Conservation (phyloP, 1,140 invertebrate species). For the Paraescarpia echinospica region DNA sequence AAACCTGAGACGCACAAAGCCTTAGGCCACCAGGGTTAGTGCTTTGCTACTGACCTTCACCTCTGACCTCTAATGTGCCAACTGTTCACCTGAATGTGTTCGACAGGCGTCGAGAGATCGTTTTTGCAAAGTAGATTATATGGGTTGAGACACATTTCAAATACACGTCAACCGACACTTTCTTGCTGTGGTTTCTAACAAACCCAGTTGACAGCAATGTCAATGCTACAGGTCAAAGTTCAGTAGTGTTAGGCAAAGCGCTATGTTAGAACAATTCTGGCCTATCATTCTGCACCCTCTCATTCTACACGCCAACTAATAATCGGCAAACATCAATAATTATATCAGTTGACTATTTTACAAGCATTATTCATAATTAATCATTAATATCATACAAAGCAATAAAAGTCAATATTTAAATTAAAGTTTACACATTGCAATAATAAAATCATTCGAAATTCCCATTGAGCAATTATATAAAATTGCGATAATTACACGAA, state of each 20-base stretch:
- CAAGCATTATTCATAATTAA: conserved; percentile 6
- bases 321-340: not conserved
- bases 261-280: not conserved
- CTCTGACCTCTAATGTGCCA: not conserved
- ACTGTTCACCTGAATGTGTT: not conserved
- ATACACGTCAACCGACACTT: not conserved
- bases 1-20: not conserved
- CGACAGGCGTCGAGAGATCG: not conserved
- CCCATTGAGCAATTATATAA: not conserved
- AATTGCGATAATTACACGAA: not conserved
- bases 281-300: not conserved
- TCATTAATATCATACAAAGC: conserved; percentile 6
- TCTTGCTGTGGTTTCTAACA: not conserved
- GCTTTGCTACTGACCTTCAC: not conserved
- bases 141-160: not conserved
- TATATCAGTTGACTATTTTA: conserved; percentile 2
- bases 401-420: not conserved
- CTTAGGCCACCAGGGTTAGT: not conserved
- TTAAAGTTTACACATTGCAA: not conserved
- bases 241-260: not conserved
- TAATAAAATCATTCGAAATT: not conserved
- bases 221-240: not conserved
- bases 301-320: not conserved
- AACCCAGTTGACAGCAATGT: not conserved
- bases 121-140: not conserved